phyloP scores from a whole-genome alignment of 2,797 vertebrate species.

The Sebastes iracundus region DNA sequence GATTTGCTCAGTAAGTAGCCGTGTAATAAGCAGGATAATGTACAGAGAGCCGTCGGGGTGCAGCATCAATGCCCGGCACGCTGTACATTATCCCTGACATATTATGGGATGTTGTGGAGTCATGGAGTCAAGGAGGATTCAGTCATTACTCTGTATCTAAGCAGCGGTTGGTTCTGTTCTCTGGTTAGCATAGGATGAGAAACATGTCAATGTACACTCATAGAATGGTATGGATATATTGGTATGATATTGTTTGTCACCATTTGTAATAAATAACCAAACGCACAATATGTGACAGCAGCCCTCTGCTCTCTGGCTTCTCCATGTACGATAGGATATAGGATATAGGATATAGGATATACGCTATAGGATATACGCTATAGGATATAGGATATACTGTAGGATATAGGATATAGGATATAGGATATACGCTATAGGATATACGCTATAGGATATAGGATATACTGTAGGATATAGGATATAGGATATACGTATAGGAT shows the following conservation, averaged over 20 bases:
- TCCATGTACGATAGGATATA: not conserved
- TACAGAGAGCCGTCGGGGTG: too few relatives aligned
- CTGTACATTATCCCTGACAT: too few relatives aligned
- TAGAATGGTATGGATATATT: slow-evolving; percentile 3
- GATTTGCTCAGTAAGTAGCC: too few relatives aligned
- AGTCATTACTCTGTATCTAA: slow-evolving; percentile 44
- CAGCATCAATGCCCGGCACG: too few relatives aligned
- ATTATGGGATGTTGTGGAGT: slow-evolving; percentile 55
- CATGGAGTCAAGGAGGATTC: slow-evolving; percentile 42
- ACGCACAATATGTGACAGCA: slow-evolving; percentile 15
- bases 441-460: too few relatives aligned
- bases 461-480: too few relatives aligned
- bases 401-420: too few relatives aligned
- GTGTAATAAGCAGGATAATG: too few relatives aligned
- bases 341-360: not conserved
- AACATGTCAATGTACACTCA: slow-evolving; percentile 43
- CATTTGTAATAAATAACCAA: slow-evolving; percentile 71
- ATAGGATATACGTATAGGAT: too few relatives aligned
- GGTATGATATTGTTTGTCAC: slow-evolving; percentile 59
- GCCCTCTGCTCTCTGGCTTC: slow-evolving; percentile 12
- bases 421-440: too few relatives aligned
- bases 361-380: too few relatives aligned
- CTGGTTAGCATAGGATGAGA: slow-evolving; percentile 37
- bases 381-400: too few relatives aligned
- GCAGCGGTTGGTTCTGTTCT: slow-evolving; percentile 47